phyloP scores from a whole-genome alignment of 2,888 invertebrate species.

The Mellilla xanthometata region DNA sequence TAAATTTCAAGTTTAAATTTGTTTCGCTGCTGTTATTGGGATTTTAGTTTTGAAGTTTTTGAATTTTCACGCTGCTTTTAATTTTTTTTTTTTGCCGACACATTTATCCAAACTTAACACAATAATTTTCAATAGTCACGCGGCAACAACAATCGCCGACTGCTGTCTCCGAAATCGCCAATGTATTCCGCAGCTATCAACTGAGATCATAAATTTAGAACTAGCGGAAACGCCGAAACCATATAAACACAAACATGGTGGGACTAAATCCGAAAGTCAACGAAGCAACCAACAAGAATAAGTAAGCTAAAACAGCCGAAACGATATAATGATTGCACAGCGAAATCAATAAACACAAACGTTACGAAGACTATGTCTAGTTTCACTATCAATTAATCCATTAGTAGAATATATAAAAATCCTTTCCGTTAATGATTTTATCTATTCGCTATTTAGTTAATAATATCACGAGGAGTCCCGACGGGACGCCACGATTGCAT shows the following conservation, averaged over 20 bases:
- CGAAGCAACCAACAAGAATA: constrained; percentile 69
- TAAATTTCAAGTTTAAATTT: constrained; percentile 22
- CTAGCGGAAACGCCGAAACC: constrained; percentile 47
- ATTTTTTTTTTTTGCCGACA: constrained; percentile 66
- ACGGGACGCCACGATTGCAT: constrained; percentile 67
- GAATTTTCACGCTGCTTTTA: constrained; percentile 47
- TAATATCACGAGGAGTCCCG: constrained; percentile 80
- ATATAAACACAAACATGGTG: constrained; percentile 57
- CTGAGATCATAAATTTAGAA: constrained; percentile 77
- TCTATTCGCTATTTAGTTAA: constrained; percentile 79
- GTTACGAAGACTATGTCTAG: constrained; percentile 65
- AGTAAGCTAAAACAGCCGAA: constrained; percentile 65
- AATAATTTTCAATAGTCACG: constrained; percentile 48
- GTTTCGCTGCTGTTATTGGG: constrained; percentile 58
- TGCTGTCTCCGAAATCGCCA: constrained; percentile 58
- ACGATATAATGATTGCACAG: constrained; percentile 73
- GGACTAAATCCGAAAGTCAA: constrained; percentile 52
- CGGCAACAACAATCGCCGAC: constrained; percentile 69
- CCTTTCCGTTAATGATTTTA: constrained; percentile 80
- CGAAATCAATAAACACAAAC: constrained; percentile 79
- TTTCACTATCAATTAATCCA: constrained; percentile 79
- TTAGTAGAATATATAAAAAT: constrained; percentile 82
- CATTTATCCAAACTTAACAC: constrained; percentile 74
- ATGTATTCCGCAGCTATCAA: constrained; percentile 72
- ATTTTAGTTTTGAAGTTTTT: constrained; percentile 26